These are phyloP conservation scores for Eucriotettix oculatus DNA, from an alignment of 2,888 invertebrate genomes.

Conservation along the genomic window DNA sequence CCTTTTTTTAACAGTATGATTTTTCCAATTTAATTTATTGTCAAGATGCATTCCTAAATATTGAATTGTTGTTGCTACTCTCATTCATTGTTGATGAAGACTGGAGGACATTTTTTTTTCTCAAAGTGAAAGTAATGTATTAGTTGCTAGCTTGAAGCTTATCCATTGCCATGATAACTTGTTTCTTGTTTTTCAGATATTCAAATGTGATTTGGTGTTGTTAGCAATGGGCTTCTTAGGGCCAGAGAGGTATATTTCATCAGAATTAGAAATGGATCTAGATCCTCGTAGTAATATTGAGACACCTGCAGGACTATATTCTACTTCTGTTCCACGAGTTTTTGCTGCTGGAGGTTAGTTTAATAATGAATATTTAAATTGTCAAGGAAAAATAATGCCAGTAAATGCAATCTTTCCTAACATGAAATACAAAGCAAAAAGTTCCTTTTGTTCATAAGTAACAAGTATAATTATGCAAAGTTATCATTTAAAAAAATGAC, in stretches of 20 bases:
- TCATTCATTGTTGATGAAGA: no score
- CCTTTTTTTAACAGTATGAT: no score
- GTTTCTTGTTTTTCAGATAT: conserved; percentile 31
- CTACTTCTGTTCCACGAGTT: conserved; percentile 63
- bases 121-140: no score
- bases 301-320: conserved; percentile 59
- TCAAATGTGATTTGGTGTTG: conserved; percentile 77
- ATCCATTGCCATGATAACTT: not conserved
- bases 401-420: not conserved
- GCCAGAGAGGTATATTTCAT: conserved; percentile 77
- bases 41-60: no score
- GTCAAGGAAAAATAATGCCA: not conserved
- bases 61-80: no score
- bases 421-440: no score
- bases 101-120: no score
- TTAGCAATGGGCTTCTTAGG: conserved; percentile 98
- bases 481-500: no score
- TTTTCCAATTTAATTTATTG: no score
- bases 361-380: not conserved
- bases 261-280: conserved; percentile 58
- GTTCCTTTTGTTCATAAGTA: no score
- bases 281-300: conserved; percentile 88
- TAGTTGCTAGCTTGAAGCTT: no score
- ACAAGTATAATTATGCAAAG: no score
- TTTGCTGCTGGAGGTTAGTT: conserved; percentile 86